Evolutionary conservation across 1,140 invertebrate genomes (phyloP), one percentile per base, ranked within the genome.

Genomic region (Coelopa frigida): DNA sequence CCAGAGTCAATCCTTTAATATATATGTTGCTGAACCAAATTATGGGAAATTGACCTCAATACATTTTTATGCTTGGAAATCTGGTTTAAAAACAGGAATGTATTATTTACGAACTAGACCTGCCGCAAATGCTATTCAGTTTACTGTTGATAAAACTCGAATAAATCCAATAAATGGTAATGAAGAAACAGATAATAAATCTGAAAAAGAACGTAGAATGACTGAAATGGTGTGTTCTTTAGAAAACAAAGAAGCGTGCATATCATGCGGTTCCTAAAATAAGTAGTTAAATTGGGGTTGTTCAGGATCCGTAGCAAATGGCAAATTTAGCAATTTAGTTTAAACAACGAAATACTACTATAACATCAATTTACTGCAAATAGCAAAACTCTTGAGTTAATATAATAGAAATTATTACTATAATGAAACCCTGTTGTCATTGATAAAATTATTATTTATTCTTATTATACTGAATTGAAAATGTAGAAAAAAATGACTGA

Each of bases 41-140:
- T 92, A 90, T 69, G 89, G 85, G 3, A 95, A 94, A 68, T 73
- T 98, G 17, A 94, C 91, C 2, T 98, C 94, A 6, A 98, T 99
- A 82, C 96, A 99, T 70, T 99, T 99, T 71, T 92, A 94, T 72
- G 91, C 87, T 0, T 99, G 96, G 96, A 87, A 91, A 76, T 77
- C 84, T 69, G 93, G 96, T 6, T 75, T 99, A 11, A 99, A 99
- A 74, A 99, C 96, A 22, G 96, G 96, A 27, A 98, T 99, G 94
- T 99, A 99, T 71, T 99, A 99, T 70, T 74, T 99, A 46, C 77
- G 96, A 22, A 98, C 93, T 0, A 98, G 96, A 59, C 91, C 96
- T 7, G 94, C 95, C 5, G 94, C 89, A 3, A 85, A 93, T 65
- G 90, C 95, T 6, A 92, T 98, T 57, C 92, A 99, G 68, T 98